phyloP scores from a whole-genome alignment of 1,140 invertebrate genomes.

The Eupristina koningsbergeri region DNA sequence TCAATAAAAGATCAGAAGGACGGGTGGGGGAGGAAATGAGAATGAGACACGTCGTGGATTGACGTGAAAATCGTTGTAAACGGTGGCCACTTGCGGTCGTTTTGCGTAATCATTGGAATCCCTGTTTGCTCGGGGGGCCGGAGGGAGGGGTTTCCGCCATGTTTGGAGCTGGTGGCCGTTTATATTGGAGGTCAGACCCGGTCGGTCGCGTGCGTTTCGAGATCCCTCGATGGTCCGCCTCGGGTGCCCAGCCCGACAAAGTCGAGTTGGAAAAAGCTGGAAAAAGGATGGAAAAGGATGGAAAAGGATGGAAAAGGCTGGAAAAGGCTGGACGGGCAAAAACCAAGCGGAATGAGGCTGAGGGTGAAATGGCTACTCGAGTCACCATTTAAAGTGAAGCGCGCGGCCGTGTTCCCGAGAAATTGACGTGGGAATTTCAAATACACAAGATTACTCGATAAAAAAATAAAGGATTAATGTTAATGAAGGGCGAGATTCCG shows the following conservation, averaged over 20 bases:
- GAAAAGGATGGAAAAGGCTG: neutral
- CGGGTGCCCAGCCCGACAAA: neutral
- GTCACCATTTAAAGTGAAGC: too few species aligned
- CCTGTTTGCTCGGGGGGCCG: too few species aligned
- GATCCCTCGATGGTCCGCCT: neutral
- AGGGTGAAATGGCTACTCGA: neutral
- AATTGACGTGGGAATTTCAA: slow-evolving; percentile 2
- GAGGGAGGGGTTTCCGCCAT: too few species aligned
- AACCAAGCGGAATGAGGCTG: neutral
- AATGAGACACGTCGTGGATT: too few species aligned
- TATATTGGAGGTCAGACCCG: slow-evolving; percentile 10
- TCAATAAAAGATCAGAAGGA: too few species aligned
- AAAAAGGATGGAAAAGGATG: neutral
- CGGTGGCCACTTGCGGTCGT: too few species aligned
- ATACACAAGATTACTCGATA: neutral
- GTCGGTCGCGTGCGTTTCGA: slow-evolving; percentile 32
- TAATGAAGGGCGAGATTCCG: neutral
- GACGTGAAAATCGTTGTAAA: too few species aligned
- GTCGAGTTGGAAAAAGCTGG: neutral
- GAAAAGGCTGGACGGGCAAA: neutral
- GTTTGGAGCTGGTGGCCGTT: slow-evolving; percentile 54
- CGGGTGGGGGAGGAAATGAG: too few species aligned
- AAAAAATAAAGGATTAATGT: neutral
- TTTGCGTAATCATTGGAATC: too few species aligned
- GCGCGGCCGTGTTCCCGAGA: neutral